Base-by-base conservation (phyloP, 2,113 vertebrate species). In the Equus przewalskii region DNA sequence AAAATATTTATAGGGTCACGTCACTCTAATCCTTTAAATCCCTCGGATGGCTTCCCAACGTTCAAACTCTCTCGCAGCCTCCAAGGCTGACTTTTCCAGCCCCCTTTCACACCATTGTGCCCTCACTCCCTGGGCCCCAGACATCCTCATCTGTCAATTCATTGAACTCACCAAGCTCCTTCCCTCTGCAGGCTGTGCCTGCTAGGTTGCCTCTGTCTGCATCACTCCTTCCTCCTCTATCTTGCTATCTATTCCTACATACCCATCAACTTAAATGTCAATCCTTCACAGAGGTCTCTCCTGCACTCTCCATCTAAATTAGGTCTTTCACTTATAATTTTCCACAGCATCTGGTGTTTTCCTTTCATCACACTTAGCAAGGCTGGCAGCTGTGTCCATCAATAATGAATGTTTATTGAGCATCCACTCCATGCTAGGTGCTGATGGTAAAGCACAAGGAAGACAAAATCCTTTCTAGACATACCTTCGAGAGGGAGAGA, bases 141-240 rank as follows among this genome's bases (percentile, higher is more conserved):
- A 41, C 18, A 58, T 3, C 58, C 18, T 69, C 58, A 22, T 41
- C 79, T 44, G 16, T 14, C 16, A 2, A 1, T 22, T n/a, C 36
- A 49, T 0, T 44, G 19, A 14, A 5, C 28, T 30, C 2, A 11
- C 75, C 72, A 41, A 19, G 46, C 22, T 56, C 54, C 44, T 83
- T 11, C 12, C 36, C 58, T 76, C 19, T 36, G 19, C 49, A 2
- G 11, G 18, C 56, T 44, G 16, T 33, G 18, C 10, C 7, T 1
- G 7, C 7, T 14, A 19, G 14, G 13, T 7, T 12, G 46, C 28
- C n/a, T 36, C 26, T 3, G 0, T 49, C 62, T 14, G 2, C 9
- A 62, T 15, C 3, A 0, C 4, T 18, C 10, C n/a, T 69, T 58
- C 58, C 10, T 41, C 19, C 4, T 12, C 7, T 64, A 2, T 36